Percentiles rank a stretch among this genome's conserved stretches.
Evolutionary conservation across 1,140 invertebrate genomes (phyloP).

Genomic region (Physella acuta): DNA sequence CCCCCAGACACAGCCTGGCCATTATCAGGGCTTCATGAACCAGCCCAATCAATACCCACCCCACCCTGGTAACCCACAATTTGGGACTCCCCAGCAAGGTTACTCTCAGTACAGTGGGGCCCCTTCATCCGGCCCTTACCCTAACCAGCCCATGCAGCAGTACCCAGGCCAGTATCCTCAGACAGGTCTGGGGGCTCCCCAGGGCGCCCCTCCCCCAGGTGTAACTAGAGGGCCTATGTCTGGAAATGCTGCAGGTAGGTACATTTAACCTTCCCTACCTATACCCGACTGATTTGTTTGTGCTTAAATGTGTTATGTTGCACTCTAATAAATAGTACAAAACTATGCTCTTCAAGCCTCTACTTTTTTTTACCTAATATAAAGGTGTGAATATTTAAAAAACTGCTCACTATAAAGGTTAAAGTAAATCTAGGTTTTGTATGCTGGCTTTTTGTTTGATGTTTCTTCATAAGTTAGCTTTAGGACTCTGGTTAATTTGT

Average conservation of each 20-base stretch:
- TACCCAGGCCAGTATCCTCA: constrained; percentile 9
- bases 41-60: constrained; percentile 14
- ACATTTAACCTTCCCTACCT: not conserved
- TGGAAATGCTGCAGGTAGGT: constrained; percentile 2
- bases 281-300: not conserved
- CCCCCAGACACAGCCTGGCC: not conserved
- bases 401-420: too few relatives aligned
- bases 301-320: not conserved
- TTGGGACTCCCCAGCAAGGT: constrained; percentile 11
- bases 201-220: not conserved
- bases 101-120: constrained; percentile 6
- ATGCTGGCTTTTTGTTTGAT: too few relatives aligned
- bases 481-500: too few relatives aligned
- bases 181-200: not conserved
- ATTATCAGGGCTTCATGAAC: constrained; percentile 9
- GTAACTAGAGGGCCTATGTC: not conserved
- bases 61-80: constrained; percentile 5
- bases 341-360: not conserved
- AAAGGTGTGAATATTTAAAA: too few relatives aligned
- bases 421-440: too few relatives aligned
- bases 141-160: not conserved
- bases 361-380: not conserved
- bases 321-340: not conserved
- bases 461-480: too few relatives aligned
- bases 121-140: constrained; percentile 3